A percentile compares a stretch with the other conserved stretches of the same genome.
Conservation (phyloP, 2,113 vertebrate species). For the Psephotus haematonotus region DNA sequence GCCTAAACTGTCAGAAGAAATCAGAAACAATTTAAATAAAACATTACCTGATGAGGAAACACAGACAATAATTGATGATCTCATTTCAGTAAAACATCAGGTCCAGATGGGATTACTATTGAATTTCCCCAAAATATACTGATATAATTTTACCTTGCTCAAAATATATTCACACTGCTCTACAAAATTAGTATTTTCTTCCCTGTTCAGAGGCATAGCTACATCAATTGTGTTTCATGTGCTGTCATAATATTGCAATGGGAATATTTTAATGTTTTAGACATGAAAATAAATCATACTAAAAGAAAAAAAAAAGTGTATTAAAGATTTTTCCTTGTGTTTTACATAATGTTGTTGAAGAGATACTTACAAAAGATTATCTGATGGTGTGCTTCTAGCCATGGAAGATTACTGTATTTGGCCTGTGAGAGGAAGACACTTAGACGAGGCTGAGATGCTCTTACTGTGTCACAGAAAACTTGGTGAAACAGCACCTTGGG, state of each 20-base stretch:
- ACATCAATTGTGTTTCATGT: not conserved
- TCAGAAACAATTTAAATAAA: conserved; percentile 54
- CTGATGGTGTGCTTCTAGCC: not conserved
- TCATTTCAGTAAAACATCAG: conserved; percentile 44
- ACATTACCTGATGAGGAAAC: conserved; percentile 27
- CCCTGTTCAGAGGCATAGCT: not conserved
- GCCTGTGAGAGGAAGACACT: not conserved
- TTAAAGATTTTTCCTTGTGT: not conserved
- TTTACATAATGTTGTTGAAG: not conserved
- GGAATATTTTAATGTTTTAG: not conserved
- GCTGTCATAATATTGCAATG: not conserved
- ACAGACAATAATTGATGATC: conserved; percentile 43
- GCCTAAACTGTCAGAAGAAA: conserved; percentile 35
- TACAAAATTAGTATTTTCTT: not conserved
- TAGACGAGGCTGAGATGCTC: not conserved
- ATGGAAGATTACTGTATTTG: not conserved
- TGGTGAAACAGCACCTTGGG: not conserved
- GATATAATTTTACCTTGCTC: conserved; percentile 1
- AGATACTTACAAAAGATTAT: not conserved
- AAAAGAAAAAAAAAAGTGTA: not conserved
- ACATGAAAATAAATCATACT: conserved; percentile 1
- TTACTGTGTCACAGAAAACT: not conserved
- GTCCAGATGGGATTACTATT: conserved; percentile 17
- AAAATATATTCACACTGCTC: not conserved
- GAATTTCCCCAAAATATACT: not conserved